Percentiles rank a stretch among this genome's conserved stretches.
These are phyloP conservation scores for Micronycteris hirsuta DNA, from an alignment of 2,113 vertebrate species.

Conservation along the genomic window DNA sequence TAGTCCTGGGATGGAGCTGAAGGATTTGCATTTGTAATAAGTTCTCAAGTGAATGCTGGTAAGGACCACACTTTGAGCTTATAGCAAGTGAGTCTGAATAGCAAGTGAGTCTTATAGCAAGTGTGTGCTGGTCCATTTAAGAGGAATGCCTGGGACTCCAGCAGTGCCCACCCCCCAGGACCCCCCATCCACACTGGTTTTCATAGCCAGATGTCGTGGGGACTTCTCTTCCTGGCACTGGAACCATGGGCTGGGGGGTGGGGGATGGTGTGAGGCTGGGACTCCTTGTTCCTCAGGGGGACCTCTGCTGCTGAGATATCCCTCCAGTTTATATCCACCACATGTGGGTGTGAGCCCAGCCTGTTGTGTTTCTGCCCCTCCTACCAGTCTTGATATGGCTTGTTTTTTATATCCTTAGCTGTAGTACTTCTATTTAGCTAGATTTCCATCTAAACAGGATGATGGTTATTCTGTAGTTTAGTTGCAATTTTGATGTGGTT, in stretches of 20 bases:
- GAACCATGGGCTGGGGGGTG: background rate
- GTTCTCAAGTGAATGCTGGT: background rate
- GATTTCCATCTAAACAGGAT: background rate
- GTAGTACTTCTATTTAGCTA: background rate
- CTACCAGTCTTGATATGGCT: background rate
- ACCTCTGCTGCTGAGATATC: background rate
- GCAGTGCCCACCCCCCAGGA: rapidly evolving
- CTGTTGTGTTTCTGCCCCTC: background rate
- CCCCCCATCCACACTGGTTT: background rate
- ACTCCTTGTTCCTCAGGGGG: background rate
- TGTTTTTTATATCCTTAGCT: background rate
- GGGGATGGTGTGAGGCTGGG: background rate
- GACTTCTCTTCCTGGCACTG: background rate
- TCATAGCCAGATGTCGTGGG: background rate
- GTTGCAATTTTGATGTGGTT: background rate
- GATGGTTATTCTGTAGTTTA: background rate
- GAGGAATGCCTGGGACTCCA: background rate
- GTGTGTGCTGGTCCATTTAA: background rate
- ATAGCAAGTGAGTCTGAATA: background rate
- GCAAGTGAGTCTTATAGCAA: background rate
- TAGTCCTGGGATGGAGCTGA: background rate
- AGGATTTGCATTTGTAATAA: background rate
- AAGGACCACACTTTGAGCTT: background rate
- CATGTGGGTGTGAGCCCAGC: background rate
- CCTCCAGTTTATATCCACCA: background rate